Evolutionary conservation across 2,113 vertebrate genomes (phyloP).

Genomic region (Rhea pennata): DNA sequence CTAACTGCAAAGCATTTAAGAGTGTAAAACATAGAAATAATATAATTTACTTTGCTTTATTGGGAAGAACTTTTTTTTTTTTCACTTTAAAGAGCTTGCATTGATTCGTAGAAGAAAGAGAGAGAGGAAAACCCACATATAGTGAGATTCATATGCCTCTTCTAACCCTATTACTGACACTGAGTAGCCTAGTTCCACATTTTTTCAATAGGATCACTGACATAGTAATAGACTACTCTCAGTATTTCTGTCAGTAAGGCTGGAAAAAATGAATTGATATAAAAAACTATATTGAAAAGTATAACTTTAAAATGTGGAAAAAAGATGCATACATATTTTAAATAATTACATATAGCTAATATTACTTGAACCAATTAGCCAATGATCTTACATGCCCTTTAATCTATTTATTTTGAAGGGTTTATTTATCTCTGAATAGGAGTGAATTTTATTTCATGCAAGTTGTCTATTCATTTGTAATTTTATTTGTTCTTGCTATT

Average conservation of each 20-base stretch:
- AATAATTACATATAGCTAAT: background rate
- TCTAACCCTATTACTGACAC: background rate
- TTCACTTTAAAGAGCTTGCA: slow-evolving; percentile 37
- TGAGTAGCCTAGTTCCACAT: background rate
- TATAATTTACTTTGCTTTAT: slow-evolving; percentile 47
- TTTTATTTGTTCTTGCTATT: background rate
- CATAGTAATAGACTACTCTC: background rate
- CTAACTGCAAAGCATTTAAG: slow-evolving; percentile 1
- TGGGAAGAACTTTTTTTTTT: slow-evolving; percentile 31
- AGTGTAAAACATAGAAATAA: background rate
- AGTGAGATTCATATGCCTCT: background rate
- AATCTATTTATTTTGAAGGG: background rate
- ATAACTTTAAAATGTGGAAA: background rate
- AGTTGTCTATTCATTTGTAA: background rate
- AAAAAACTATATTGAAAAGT: background rate
- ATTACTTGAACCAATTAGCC: background rate
- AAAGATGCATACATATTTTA: background rate
- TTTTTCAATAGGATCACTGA: background rate
- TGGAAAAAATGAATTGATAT: background rate
- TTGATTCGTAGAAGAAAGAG: slow-evolving; percentile 14
- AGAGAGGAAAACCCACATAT: background rate
- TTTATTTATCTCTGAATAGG: background rate
- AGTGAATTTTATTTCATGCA: background rate
- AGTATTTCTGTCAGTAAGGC: background rate
- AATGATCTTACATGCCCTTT: background rate